Evolutionary conservation across 2,113 vertebrate genomes (phyloP).

Genomic region (Macrotus californicus): DNA sequence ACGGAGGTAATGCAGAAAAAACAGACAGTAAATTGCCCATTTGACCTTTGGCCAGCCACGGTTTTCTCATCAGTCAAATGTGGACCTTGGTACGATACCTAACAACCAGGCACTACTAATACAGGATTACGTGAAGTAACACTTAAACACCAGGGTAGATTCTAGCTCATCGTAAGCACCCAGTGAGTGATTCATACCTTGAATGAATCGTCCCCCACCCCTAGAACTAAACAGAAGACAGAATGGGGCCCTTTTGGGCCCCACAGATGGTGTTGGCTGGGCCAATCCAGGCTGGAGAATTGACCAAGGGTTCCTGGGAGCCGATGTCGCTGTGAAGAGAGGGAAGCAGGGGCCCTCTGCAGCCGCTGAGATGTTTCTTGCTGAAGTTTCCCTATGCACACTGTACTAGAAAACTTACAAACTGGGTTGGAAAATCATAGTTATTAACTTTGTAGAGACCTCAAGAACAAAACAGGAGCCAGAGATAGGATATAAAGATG

Average conservation of each 20-base stretch:
- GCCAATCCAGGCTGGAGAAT: neutral
- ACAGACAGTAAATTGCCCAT: neutral
- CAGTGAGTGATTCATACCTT: neutral
- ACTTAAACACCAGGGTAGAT: neutral
- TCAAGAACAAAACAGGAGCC: neutral
- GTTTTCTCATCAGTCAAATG: neutral
- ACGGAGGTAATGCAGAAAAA: neutral
- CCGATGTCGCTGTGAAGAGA: neutral
- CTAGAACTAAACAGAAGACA: neutral
- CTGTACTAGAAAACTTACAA: neutral
- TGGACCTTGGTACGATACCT: too few relatives aligned
- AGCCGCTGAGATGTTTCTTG: neutral
- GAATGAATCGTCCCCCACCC: neutral
- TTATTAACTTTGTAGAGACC: neutral
- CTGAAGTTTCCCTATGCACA: neutral
- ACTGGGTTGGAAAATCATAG: neutral
- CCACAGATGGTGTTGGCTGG: neutral
- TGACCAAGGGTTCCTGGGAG: neutral
- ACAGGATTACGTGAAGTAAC: neutral
- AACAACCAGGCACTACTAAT: neutral
- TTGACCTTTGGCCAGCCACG: neutral
- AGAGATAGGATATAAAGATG: neutral
- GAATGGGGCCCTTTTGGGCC: neutral
- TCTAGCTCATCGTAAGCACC: neutral
- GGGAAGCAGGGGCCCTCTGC: neutral